Evolutionary conservation across 1,140 invertebrate genomes (phyloP).

Genomic region (Calliphora vicina): DNA sequence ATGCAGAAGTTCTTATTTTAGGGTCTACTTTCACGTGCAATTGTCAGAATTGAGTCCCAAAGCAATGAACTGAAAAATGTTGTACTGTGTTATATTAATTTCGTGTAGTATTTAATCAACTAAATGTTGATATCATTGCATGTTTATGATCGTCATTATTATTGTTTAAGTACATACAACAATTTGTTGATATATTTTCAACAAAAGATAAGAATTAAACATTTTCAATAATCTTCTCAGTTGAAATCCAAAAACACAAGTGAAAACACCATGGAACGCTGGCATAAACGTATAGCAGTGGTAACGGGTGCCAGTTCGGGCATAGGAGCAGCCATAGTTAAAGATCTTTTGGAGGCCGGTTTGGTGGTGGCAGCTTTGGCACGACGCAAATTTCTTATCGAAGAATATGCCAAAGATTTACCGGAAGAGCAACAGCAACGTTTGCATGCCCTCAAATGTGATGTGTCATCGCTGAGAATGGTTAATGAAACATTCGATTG

Average conservation of each 20-base stretch:
- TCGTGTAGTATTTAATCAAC: no score
- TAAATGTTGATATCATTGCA: no score
- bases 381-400: slow-evolving; percentile 52
- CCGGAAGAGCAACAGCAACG: slow-evolving; percentile 49
- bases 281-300: slow-evolving; percentile 69
- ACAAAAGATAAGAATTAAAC: no score
- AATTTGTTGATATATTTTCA: no score
- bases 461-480: slow-evolving; percentile 72
- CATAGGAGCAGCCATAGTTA: slow-evolving; percentile 68
- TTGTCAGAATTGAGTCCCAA: no score
- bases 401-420: slow-evolving; percentile 49
- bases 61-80: no score
- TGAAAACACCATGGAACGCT: slow-evolving; percentile 57
- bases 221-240: no score
- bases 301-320: slow-evolving; percentile 73
- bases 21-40: no score
- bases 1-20: no score
- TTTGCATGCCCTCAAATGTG: slow-evolving; percentile 68
- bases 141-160: no score
- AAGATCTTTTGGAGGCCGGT: slow-evolving; percentile 66
- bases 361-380: slow-evolving; percentile 66
- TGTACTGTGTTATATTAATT: no score
- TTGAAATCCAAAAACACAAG: neutral
- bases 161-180: no score
- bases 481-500: slow-evolving; percentile 72